phyloP scores from a whole-genome alignment of 53 echinoderm and acorn worm genomes.

The Glandiceps talaboti region DNA sequence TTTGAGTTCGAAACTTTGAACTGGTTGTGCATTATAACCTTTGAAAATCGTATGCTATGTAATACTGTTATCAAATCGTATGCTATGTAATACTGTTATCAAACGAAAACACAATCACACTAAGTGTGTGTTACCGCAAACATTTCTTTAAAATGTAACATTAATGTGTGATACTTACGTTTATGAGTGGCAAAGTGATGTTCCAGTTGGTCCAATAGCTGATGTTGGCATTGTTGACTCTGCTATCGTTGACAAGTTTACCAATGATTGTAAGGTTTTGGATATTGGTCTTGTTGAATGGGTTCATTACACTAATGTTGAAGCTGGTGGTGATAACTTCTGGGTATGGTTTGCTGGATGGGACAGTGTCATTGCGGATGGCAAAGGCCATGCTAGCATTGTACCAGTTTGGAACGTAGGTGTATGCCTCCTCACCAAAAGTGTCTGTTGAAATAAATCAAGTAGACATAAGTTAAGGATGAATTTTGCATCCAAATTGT shows the following conservation, averaged over 20 bases:
- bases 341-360: constrained; percentile 3
- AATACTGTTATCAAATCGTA: too few relatives aligned
- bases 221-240: constrained; percentile 57
- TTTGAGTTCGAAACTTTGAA: too few relatives aligned
- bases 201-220: constrained; percentile 49
- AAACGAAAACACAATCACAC: too few relatives aligned
- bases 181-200: constrained; percentile 45
- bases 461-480: background rate
- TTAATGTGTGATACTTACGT: constrained; percentile 30
- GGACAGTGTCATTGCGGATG: constrained; percentile 30
- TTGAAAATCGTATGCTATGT: too few relatives aligned
- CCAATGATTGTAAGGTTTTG: constrained; percentile 25
- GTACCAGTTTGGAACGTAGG: constrained; percentile 9
- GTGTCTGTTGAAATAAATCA: constrained; percentile 15
- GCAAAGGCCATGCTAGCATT: constrained; percentile 28
- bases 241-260: constrained; percentile 62
- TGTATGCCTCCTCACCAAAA: constrained; percentile 32
- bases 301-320: constrained; percentile 27
- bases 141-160: too few relatives aligned
- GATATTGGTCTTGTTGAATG: constrained; percentile 12
- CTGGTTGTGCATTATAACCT: too few relatives aligned
- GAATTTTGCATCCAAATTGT: too few relatives aligned
- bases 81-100: too few relatives aligned
- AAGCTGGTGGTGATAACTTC: constrained; percentile 10
- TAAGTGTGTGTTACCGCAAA: too few relatives aligned